Conservation (phyloP, 2,888 invertebrate species). For the Conomelus anceps region DNA sequence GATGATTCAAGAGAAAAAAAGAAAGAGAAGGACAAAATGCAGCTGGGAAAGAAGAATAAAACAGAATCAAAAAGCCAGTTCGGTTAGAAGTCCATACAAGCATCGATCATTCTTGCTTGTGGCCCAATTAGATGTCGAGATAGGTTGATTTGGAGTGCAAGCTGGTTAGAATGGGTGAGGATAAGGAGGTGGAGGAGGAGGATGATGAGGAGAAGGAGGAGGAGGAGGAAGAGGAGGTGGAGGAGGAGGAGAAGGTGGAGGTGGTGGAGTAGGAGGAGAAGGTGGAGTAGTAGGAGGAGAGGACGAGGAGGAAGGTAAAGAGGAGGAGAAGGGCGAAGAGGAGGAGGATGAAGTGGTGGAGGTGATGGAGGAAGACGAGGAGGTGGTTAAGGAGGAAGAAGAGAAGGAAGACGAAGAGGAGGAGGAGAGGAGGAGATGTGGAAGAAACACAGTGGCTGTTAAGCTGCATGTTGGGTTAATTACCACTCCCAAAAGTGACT, state of each 20-base stretch:
- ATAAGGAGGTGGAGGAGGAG: not conserved
- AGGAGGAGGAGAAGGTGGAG: not conserved
- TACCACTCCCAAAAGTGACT: not conserved
- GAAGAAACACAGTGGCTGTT: not conserved
- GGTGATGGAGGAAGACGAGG: not conserved
- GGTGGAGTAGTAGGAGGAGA: not conserved
- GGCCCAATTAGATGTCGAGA: not conserved
- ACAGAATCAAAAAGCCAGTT: not conserved
- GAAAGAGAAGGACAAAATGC: not conserved
- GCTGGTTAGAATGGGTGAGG: no score
- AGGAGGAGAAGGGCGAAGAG: not conserved
- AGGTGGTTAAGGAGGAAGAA: not conserved
- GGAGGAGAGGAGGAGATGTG: not conserved
- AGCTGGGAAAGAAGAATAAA: not conserved
- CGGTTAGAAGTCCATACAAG: not conserved
- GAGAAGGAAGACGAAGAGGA: not conserved
- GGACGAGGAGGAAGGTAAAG: no score
- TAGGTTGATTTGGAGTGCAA: no score
- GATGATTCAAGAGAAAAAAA: not conserved
- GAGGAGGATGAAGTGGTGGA: not conserved
- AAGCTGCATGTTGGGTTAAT: not conserved
- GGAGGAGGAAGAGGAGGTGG: not conserved
- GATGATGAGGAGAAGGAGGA: not conserved
- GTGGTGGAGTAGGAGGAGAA: no score
- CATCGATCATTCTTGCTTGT: not conserved